Evolutionary conservation across 2,797 vertebrate genomes (phyloP).

Genomic region (Chloroceryle amazona): DNA sequence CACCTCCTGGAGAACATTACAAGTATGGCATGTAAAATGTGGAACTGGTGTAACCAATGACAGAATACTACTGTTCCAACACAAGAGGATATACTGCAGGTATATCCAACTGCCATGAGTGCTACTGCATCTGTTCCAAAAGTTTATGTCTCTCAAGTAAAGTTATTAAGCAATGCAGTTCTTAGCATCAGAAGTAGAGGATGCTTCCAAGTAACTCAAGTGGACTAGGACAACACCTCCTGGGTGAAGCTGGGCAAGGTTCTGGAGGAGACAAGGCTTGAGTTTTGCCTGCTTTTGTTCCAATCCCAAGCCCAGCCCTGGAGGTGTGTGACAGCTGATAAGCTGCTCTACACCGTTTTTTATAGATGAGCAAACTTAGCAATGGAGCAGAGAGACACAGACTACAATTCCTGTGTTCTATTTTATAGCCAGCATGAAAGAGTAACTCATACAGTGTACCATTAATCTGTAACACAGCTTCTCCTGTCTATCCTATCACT

Average conservation of each 20-base stretch:
- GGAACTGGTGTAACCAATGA: not conserved
- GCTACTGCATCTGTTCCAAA: not conserved
- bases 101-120: not conserved
- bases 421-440: not conserved
- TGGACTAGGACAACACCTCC: not conserved
- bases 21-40: not conserved
- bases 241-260: not conserved
- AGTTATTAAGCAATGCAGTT: not conserved
- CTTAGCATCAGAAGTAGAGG: not conserved
- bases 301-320: not conserved
- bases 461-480: not conserved
- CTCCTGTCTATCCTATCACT: too few species aligned
- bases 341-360: not conserved
- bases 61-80: not conserved
- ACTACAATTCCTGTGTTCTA: not conserved
- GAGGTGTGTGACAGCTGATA: not conserved
- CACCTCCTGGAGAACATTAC: not conserved
- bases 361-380: not conserved
- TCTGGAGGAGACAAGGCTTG: not conserved
- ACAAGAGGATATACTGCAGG: not conserved
- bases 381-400: not conserved
- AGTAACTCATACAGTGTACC: not conserved
- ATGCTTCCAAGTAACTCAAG: not conserved
- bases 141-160: not conserved
- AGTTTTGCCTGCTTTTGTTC: constrained; percentile 1